Evolutionary conservation across 2,888 invertebrate species (phyloP).

Genomic region (Cynaeus angustus): DNA sequence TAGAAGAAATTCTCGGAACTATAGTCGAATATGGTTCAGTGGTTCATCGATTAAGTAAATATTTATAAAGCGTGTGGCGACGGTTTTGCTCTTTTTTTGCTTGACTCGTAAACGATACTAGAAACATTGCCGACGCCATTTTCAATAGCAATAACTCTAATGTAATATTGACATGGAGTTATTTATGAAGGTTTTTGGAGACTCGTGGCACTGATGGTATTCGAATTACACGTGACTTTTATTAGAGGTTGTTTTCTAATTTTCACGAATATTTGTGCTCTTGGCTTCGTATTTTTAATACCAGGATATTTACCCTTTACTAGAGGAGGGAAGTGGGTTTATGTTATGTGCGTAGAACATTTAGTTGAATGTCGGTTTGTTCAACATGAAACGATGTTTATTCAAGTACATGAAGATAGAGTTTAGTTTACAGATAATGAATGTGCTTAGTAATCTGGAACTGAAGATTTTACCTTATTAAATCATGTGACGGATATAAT

Average conservation of each 20-base stretch:
- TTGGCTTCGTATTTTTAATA: neutral
- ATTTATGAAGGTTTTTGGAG: constrained; percentile 13
- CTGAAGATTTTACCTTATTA: no score
- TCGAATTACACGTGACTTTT: no score
- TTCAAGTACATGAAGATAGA: neutral
- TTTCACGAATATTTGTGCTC: neutral
- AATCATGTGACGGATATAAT: no score
- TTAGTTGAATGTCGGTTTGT: neutral
- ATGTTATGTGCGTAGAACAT: neutral
- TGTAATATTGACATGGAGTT: constrained; percentile 25
- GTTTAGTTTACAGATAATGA: neutral
- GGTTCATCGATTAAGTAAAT: constrained; percentile 55
- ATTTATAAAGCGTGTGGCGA: constrained; percentile 51
- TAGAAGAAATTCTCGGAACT: constrained; percentile 8
- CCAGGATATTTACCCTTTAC: neutral
- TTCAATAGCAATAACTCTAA: constrained; percentile 30
- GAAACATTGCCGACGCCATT: constrained; percentile 20
- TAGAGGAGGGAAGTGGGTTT: neutral
- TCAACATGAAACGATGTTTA: neutral
- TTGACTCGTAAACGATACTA: constrained; percentile 5
- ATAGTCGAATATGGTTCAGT: constrained; percentile 7
- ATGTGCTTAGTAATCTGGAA: neutral
- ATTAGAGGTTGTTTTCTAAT: no score
- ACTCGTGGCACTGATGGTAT: constrained; percentile 12
- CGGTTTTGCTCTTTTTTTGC: constrained; percentile 21